Base-by-base conservation (phyloP, 2,113 vertebrate species). In the Chloebia gouldiae region DNA sequence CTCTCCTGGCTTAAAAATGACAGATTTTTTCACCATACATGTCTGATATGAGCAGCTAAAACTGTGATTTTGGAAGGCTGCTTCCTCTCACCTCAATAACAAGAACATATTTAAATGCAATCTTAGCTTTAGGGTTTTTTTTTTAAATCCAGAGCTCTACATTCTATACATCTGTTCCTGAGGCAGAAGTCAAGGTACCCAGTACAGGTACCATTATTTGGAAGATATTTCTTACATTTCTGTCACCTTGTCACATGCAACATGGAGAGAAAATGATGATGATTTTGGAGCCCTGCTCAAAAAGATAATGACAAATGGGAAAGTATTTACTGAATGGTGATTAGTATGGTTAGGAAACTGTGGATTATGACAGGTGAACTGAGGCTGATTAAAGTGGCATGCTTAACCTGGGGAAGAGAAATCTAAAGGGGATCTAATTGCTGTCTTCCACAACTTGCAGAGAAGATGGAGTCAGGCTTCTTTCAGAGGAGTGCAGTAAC, bases 251-350 rank as follows among this genome's bases (percentile, higher is more conserved):
- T 11, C 30, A 45, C 4, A 10, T 25, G 61, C 72, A 81, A 53
- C 8, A 63, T 11, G 11, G 63, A 31, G 75, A 81, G 23, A 82
- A 57, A 18, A 30, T 11, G 60, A 5, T 3, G 5, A 49, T 17
- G 2, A 4, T 42, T 93, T 90, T 35, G 23, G n/a, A 15, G 8
- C 1, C 7, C 19, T 6, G 42, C 1, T 51, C 39, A 80, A 84
- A 65, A 47, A 57, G 11, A 15, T 27, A 54, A 15, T 0, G 0
- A 57, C 4, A 72, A 76, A 85, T 23, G 45, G 31, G 25, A 42
- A 87, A 76, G 28, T 65, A 47, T 63, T 78, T 42, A 45, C 31
- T 35, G 50, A 69, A 76, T 9, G 15, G 13, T 81, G n/a, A 39
- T 65, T 65, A 78, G 35, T 23, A 59, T 44, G 7, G 19, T 70